Percentiles rank a stretch among this genome's conserved stretches.
These are phyloP conservation scores for Kryptolebias marmoratus DNA, from an alignment of 2,113 vertebrate species.

Conservation along the genomic window DNA sequence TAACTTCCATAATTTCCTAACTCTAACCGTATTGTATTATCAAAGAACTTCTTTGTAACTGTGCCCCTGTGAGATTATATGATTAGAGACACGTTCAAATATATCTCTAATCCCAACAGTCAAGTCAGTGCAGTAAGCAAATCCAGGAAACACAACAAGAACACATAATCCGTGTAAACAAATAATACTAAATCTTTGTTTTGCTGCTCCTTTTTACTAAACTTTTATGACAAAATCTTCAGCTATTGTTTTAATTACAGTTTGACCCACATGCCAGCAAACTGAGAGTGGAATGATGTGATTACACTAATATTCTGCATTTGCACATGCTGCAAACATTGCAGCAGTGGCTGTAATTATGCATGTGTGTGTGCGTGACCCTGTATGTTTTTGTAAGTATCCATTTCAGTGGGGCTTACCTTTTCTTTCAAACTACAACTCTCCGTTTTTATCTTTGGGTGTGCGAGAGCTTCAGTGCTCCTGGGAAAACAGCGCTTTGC, in stretches of 20 bases:
- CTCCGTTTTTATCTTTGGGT: constrained; percentile 17
- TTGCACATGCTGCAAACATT: background rate
- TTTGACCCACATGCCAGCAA: background rate
- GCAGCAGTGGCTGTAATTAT: background rate
- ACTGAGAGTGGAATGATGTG: constrained; percentile 12
- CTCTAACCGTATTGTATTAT: constrained; percentile 26
- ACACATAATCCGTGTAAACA: constrained; percentile 3
- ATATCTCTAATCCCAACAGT: constrained; percentile 58
- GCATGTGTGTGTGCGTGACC: constrained; percentile 23
- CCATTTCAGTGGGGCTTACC: background rate
- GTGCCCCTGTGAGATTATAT: constrained; percentile 60
- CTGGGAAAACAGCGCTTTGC: constrained; percentile 64
- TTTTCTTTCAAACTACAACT: constrained; percentile 29
- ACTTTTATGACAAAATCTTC: background rate
- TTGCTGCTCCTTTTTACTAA: background rate
- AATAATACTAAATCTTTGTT: background rate
- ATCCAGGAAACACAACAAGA: background rate
- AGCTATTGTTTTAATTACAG: background rate
- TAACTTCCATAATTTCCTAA: constrained; percentile 32
- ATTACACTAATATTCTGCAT: constrained; percentile 7
- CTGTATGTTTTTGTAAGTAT: constrained; percentile 25
- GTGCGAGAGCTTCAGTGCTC: constrained; percentile 47
- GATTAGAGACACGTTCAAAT: constrained; percentile 66
- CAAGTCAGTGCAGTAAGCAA: constrained; percentile 41
- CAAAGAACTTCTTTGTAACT: constrained; percentile 33